Evolutionary conservation across 1,140 invertebrate genomes (phyloP).

Genomic region (Orius insidiosus): DNA sequence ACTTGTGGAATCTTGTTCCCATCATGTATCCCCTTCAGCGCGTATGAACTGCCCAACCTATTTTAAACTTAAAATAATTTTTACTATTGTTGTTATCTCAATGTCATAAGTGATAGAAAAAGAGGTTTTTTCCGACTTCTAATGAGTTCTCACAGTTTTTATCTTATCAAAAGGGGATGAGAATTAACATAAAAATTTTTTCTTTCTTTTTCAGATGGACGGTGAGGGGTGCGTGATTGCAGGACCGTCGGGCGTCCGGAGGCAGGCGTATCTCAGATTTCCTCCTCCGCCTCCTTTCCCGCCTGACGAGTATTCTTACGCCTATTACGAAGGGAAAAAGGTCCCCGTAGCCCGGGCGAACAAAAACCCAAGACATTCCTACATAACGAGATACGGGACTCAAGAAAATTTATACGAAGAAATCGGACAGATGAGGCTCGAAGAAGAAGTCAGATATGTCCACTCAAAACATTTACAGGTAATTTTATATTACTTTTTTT

Average conservation of each 20-base stretch:
- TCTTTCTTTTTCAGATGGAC: slow-evolving; percentile 7
- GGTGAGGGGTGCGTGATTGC: slow-evolving; percentile 11
- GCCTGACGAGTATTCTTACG: slow-evolving; percentile 49
- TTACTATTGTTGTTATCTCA: too few species aligned
- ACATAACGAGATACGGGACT: slow-evolving; percentile 54
- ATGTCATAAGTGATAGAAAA: too few species aligned
- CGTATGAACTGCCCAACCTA: too few species aligned
- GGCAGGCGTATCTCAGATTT: slow-evolving; percentile 16
- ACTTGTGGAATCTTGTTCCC: too few species aligned
- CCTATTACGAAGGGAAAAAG: slow-evolving; percentile 43
- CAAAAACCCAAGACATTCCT: background rate
- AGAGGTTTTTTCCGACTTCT: too few species aligned
- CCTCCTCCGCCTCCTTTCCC: slow-evolving; percentile 21
- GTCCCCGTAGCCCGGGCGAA: slow-evolving; percentile 4
- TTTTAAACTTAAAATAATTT: too few species aligned
- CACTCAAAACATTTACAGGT: slow-evolving; percentile 22
- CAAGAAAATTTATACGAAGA: slow-evolving; percentile 80
- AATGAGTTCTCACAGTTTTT: too few species aligned
- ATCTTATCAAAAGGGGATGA: background rate
- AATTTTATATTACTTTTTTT: too few species aligned
- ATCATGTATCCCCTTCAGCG: too few species aligned
- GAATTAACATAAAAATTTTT: background rate
- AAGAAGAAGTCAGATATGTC: slow-evolving; percentile 52
- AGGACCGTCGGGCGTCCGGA: slow-evolving; percentile 5
- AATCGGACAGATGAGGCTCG: slow-evolving; percentile 51